These are phyloP conservation scores for Paraplagusia blochii DNA, from an alignment of 2,113 vertebrate genomes.

Conservation along the genomic window DNA sequence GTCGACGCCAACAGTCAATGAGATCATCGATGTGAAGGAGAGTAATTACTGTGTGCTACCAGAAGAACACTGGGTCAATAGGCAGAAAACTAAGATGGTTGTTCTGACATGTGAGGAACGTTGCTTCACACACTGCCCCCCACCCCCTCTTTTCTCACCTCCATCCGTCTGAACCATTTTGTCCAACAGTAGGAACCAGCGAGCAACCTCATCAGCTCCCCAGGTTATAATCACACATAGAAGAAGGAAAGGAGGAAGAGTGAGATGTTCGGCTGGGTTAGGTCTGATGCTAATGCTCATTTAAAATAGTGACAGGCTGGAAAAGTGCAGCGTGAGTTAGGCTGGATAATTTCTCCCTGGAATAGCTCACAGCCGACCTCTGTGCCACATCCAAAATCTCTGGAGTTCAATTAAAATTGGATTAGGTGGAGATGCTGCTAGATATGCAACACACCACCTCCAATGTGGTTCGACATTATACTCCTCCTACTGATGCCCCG, in stretches of 20 bases:
- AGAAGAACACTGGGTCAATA: conserved; percentile 46
- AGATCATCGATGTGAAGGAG: conserved; percentile 27
- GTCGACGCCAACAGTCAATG: conserved; percentile 64
- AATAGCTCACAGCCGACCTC: conserved; percentile 91
- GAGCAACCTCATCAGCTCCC: conserved; percentile 69
- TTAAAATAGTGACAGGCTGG: conserved; percentile 90
- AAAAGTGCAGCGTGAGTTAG: conserved; percentile 78
- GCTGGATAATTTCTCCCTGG: conserved; percentile 96
- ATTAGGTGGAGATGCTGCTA: conserved; percentile 93
- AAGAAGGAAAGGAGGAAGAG: conserved; percentile 56
- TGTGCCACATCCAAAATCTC: conserved; percentile 93
- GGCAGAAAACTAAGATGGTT: conserved; percentile 70
- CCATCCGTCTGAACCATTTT: conserved; percentile 67
- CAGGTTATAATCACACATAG: conserved; percentile 73
- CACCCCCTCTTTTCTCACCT: conserved; percentile 41
- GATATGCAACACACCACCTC: conserved; percentile 85
- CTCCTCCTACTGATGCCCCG: conserved; percentile 87
- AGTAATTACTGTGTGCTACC: conserved; percentile 51
- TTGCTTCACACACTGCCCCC: conserved; percentile 56
- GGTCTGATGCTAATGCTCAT: conserved; percentile 93
- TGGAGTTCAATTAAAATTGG: conserved; percentile 99
- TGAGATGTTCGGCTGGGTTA: conserved; percentile 85
- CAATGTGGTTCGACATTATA: conserved; percentile 79
- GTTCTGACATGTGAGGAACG: conserved; percentile 82
- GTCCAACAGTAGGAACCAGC: conserved; percentile 62